Percentiles rank a stretch among this genome's conserved stretches.
These are phyloP conservation scores for Chamaetylas fuelleborni DNA, from an alignment of 2,113 vertebrate genomes.

Conservation along the genomic window DNA sequence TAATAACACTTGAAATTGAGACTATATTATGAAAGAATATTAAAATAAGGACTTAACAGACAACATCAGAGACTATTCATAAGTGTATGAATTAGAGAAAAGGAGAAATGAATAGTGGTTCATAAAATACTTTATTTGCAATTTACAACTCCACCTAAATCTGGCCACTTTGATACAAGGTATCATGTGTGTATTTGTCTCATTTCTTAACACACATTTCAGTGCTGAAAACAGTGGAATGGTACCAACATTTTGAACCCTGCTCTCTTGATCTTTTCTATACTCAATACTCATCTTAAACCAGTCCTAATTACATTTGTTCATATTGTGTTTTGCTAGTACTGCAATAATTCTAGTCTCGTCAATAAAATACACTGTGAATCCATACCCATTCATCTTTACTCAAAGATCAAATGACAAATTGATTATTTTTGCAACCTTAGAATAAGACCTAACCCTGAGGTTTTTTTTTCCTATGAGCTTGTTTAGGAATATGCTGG, in stretches of 20 bases:
- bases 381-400: background rate
- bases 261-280: background rate
- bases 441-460: background rate
- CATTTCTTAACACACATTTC: background rate
- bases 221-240: background rate
- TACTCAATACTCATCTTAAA: background rate
- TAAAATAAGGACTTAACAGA: background rate
- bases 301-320: background rate
- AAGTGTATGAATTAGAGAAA: background rate
- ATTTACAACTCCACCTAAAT: background rate
- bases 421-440: background rate
- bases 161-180: background rate
- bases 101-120: background rate
- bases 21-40: background rate
- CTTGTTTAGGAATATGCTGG: background rate
- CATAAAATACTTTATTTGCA: background rate
- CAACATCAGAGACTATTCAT: background rate
- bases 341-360: background rate
- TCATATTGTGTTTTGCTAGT: background rate
- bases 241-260: background rate
- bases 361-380: background rate
- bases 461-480: background rate
- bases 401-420: background rate
- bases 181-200: background rate
- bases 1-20: background rate